Base-by-base conservation (phyloP, 1,140 invertebrate species). In the Drosophila quadrilineata region DNA sequence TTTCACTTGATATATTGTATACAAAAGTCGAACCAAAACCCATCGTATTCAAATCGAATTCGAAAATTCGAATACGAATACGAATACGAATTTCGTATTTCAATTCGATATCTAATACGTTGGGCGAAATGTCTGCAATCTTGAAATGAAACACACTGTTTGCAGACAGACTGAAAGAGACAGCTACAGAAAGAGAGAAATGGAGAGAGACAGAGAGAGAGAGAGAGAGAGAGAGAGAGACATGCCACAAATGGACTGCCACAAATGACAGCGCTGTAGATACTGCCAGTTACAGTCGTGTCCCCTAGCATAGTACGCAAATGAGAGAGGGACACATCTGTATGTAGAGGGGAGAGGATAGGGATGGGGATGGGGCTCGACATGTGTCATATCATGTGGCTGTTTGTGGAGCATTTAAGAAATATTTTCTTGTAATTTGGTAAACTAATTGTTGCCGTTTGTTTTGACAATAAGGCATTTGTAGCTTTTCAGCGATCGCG, bases 391-490 rank as follows among this genome's bases (percentile, higher is more conserved):
- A 58, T 69, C 54, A 17, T 38, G 54, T 56, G 29, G 50, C 71
- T 84, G 79, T 85, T 85, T 85, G 68, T 86, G 59, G 53, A 85
- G 71, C 79, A 75, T 85, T 85, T 85, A 85, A 85, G 57, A 77
- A 85, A 85, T 85, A 85, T 85, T 85, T 82, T 87, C 67, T 79
- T 87, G 84, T 87, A 87, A 87, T 87, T 87, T 72, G 84, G 84
- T 87, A 87, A 87, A 87, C 82, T 87, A 87, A 87, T 87, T 87
- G 79, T 85, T 65, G 76, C 70, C 67, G 46, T 66, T 71, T 85
- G 82, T 87, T 87, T 87, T 87, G 82, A 87, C 82, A 87, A 87
- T 84, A 77, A 77, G 82, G 84, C 77, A 87, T 87, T 87, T 87
- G 82, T 87, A 87, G 82, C 84, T 75, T 87, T 87, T 87, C 76